Conservation (phyloP, 1,140 invertebrate genomes). For the Andricus grossulariae region DNA sequence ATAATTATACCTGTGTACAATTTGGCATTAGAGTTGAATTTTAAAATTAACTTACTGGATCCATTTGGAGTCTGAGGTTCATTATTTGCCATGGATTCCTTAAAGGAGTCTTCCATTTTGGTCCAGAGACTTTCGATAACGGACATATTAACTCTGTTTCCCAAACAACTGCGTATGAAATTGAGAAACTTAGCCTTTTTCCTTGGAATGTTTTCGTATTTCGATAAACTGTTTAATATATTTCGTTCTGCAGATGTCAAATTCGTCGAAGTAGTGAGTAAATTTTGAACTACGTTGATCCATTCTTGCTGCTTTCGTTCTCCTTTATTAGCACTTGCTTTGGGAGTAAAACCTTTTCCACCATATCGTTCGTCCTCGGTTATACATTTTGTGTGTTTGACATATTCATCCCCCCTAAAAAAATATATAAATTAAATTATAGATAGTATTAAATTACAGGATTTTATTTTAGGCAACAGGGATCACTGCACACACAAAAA, state of each 20-base stretch:
- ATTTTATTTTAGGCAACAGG: too few species aligned
- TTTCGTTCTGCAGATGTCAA: constrained; percentile 77
- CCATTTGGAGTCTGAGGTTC: constrained; percentile 42
- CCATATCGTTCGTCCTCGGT: constrained; percentile 94
- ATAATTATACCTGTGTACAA: not conserved
- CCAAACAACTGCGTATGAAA: constrained; percentile 80
- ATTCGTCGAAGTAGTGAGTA: constrained; percentile 80
- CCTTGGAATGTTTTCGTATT: constrained; percentile 92
- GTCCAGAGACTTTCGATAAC: constrained; percentile 82
- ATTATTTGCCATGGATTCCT: constrained; percentile 71
- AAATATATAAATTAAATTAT: constrained; percentile 38
- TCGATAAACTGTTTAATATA: constrained; percentile 84
- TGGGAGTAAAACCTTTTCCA: constrained; percentile 87
- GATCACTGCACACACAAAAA: too few species aligned
- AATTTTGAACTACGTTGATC: constrained; percentile 87
- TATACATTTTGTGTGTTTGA: constrained; percentile 92
- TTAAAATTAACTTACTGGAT: constrained; percentile 51
- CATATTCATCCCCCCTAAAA: constrained; percentile 86
- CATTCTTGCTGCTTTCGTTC: constrained; percentile 93
- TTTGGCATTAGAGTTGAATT: too few species aligned
- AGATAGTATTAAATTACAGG: too few species aligned
- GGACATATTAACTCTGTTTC: constrained; percentile 75
- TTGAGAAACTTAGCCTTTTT: constrained; percentile 93
- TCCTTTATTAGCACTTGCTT: constrained; percentile 87
- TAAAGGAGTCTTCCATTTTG: constrained; percentile 82